A percentile compares a stretch with the other conserved stretches of the same genome.
Evolutionary conservation across 1,140 invertebrate genomes (phyloP).

Genomic region (Polypedilum pembai): DNA sequence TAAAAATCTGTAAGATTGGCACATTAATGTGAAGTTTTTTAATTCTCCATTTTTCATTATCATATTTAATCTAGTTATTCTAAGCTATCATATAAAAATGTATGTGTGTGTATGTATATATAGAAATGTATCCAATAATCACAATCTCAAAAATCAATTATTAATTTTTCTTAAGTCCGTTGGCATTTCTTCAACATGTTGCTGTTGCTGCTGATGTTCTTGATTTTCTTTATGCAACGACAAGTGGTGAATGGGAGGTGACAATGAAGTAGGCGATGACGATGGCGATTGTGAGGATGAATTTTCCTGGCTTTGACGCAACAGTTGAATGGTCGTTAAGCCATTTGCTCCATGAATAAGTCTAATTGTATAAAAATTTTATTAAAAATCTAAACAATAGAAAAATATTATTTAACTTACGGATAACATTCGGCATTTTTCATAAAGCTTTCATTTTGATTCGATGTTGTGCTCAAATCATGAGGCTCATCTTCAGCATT

Average conservation of each 20-base stretch:
- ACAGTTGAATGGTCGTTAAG: constrained; percentile 43
- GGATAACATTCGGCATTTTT: constrained; percentile 40
- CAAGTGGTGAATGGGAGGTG: constrained; percentile 11
- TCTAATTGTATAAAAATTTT: constrained; percentile 32
- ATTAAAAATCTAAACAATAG: background rate
- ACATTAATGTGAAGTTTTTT: too few relatives aligned
- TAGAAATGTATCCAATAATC: background rate
- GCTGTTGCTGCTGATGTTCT: background rate
- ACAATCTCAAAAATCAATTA: background rate
- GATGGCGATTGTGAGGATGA: constrained; percentile 2
- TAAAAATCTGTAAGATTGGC: too few relatives aligned
- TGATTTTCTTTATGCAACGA: background rate
- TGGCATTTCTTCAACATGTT: background rate
- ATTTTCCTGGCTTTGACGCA: constrained; percentile 33
- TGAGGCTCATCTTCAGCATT: constrained; percentile 48
- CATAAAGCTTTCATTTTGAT: constrained; percentile 31
- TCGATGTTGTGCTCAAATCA: constrained; percentile 45
- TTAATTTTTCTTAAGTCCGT: constrained; percentile 12
- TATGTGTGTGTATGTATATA: too few relatives aligned
- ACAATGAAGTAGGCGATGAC: constrained; percentile 1
- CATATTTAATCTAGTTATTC: too few relatives aligned
- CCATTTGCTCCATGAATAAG: constrained; percentile 43
- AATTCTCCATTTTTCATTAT: too few relatives aligned
- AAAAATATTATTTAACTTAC: constrained; percentile 36
- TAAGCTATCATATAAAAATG: too few relatives aligned